A percentile compares a stretch with the other conserved stretches of the same genome.
phyloP scores from a whole-genome alignment of 2,113 vertebrate species.

The Phylloscopus trochilus region DNA sequence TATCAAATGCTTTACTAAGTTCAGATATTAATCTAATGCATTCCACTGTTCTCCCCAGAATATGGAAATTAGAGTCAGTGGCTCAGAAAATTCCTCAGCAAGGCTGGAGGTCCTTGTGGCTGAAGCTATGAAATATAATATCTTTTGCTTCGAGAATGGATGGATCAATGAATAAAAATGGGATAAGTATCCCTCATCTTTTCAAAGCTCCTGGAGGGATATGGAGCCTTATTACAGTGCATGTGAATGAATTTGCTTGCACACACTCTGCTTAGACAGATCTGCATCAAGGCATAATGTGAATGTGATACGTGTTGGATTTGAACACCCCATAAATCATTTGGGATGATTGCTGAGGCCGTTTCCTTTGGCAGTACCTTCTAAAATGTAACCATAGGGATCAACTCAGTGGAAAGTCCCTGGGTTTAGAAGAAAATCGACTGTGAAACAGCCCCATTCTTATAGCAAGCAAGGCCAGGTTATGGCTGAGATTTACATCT shows the following conservation, averaged over 20 bases:
- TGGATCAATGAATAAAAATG: constrained; percentile 46
- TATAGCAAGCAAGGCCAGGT: background rate
- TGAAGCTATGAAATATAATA: constrained; percentile 22
- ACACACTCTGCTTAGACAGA: background rate
- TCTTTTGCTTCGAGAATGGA: background rate
- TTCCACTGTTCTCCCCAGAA: constrained; percentile 29
- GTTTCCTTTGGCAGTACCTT: rapidly evolving
- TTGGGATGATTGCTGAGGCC: background rate
- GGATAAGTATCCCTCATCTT: background rate
- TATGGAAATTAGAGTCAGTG: constrained; percentile 39
- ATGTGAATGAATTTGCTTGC: background rate
- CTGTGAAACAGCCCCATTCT: background rate
- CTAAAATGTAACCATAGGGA: background rate
- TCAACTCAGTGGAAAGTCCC: background rate
- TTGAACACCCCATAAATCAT: background rate
- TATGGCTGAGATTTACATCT: background rate
- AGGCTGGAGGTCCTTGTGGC: constrained; percentile 35
- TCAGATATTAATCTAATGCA: constrained; percentile 55
- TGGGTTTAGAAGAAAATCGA: background rate
- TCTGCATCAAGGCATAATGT: background rate
- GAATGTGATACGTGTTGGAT: background rate
- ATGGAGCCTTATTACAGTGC: background rate
- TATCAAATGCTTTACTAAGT: constrained; percentile 37
- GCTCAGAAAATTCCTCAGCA: constrained; percentile 36
- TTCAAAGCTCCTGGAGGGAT: background rate